phyloP scores from a whole-genome alignment of 2,888 invertebrate genomes.

The Xylota segnis region DNA sequence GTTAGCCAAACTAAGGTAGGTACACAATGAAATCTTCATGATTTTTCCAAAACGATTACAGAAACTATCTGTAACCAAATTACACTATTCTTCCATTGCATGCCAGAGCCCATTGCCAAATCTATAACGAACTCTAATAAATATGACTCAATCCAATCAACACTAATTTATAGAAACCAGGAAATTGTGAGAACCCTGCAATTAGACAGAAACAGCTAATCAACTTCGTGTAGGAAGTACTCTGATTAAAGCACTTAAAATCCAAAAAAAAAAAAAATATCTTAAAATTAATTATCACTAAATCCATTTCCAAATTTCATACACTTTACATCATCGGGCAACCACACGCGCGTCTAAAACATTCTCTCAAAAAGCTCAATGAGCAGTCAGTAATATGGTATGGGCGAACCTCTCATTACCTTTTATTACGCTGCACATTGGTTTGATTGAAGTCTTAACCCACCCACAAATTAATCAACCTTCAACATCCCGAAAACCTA shows the following conservation, averaged over 20 bases:
- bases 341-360: conserved; percentile 13
- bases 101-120: conserved; percentile 10
- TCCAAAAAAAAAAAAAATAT: conserved; percentile 31
- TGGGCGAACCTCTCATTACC: conserved; percentile 65
- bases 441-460: conserved; percentile 56
- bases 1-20: no score
- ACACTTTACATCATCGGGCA: conserved; percentile 19
- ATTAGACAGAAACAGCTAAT: conserved; percentile 46
- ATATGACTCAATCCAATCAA: conserved; percentile 29
- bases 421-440: conserved; percentile 59
- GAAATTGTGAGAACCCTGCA: conserved; percentile 41
- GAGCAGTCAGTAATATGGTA: conserved; percentile 47
- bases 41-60: neutral
- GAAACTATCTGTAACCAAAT: neutral
- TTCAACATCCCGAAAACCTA: conserved; percentile 52
- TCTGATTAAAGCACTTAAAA: conserved; percentile 57
- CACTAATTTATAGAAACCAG: conserved; percentile 44
- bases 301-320: conserved; percentile 47
- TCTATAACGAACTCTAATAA: conserved; percentile 20
- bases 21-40: neutral
- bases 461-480: conserved; percentile 69
- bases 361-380: conserved; percentile 36
- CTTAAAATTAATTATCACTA: conserved; percentile 41
- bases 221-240: conserved; percentile 42
- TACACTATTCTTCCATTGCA: neutral